Conservation (phyloP, 2,888 invertebrate genomes). For the Gryllus longicercus region DNA sequence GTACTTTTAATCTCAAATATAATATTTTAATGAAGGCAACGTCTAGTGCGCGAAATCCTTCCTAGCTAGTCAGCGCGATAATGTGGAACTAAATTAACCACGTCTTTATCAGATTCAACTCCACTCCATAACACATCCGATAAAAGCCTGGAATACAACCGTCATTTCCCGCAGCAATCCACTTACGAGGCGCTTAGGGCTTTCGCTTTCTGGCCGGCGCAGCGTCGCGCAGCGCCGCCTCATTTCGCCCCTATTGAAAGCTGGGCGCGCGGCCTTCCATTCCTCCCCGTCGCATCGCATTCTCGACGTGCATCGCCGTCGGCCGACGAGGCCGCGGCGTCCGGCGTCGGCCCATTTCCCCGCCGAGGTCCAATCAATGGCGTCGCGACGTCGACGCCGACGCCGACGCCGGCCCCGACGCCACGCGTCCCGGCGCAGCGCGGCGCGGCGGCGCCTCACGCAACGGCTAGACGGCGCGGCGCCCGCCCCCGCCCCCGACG, state of each 20-base stretch:
- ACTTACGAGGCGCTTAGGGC: not conserved
- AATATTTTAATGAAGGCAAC: too few species aligned
- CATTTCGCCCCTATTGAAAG: too few species aligned
- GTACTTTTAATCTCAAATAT: too few species aligned
- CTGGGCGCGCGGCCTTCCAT: too few species aligned
- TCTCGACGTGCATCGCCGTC: too few species aligned
- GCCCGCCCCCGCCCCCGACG: slow-evolving; percentile 25
- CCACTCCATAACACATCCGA: too few species aligned
- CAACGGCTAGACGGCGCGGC: slow-evolving; percentile 33
- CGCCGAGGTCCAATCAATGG: not conserved
- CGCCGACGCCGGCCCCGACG: slow-evolving; percentile 21
- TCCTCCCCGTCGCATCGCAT: not conserved
- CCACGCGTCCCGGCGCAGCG: slow-evolving; percentile 18
- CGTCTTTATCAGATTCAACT: too few species aligned
- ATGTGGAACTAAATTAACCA: too few species aligned
- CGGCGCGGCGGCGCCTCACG: slow-evolving; percentile 21
- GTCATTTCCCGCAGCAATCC: not conserved
- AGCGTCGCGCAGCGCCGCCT: too few species aligned
- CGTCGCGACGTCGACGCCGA: slow-evolving; percentile 19
- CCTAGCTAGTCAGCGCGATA: too few species aligned
- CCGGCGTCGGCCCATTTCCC: slow-evolving; percentile 24
- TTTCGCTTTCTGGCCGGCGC: slow-evolving; percentile 21
- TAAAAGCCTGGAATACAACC: too few species aligned
- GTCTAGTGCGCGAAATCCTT: too few species aligned
- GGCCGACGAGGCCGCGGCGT: not conserved